A percentile compares a stretch with the other conserved stretches of the same genome.
These are phyloP conservation scores for Neotoxoptera formosana DNA, from an alignment of 1,140 invertebrate genomes.

Conservation along the genomic window DNA sequence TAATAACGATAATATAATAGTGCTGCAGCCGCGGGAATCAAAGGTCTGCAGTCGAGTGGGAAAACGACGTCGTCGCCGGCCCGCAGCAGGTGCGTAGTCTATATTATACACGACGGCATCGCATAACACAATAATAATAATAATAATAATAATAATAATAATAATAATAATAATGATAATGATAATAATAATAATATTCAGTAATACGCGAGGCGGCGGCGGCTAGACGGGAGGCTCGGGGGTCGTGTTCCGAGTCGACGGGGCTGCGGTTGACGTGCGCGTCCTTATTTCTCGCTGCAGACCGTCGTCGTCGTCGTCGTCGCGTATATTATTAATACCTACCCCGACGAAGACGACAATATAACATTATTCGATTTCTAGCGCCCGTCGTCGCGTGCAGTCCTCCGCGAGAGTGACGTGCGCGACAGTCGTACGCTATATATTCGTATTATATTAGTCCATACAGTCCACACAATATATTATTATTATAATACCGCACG, in stretches of 20 bases:
- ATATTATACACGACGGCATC: neutral
- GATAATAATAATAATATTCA: neutral
- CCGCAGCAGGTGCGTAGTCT: neutral
- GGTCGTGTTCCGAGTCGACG: neutral
- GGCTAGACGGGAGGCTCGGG: no score
- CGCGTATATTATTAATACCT: neutral
- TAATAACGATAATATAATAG: conserved; percentile 35
- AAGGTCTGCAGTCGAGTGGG: neutral
- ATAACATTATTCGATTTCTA: conserved; percentile 40
- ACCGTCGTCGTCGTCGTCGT: no score
- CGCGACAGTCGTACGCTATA: neutral
- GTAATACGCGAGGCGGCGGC: neutral
- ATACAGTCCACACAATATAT: neutral
- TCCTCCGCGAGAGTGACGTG: neutral
- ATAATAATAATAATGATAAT: no score
- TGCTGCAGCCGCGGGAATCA: neutral
- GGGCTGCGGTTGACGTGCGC: conserved; percentile 37
- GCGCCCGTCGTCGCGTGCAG: no score
- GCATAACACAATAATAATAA: neutral
- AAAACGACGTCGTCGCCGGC: neutral
- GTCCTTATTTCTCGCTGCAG: neutral
- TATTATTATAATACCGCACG: neutral
- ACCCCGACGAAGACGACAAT: neutral
- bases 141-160: no score
- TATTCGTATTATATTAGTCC: no score